These are phyloP conservation scores for Mylabris phalerata DNA, from an alignment of 1,140 invertebrate genomes.

Conservation along the genomic window DNA sequence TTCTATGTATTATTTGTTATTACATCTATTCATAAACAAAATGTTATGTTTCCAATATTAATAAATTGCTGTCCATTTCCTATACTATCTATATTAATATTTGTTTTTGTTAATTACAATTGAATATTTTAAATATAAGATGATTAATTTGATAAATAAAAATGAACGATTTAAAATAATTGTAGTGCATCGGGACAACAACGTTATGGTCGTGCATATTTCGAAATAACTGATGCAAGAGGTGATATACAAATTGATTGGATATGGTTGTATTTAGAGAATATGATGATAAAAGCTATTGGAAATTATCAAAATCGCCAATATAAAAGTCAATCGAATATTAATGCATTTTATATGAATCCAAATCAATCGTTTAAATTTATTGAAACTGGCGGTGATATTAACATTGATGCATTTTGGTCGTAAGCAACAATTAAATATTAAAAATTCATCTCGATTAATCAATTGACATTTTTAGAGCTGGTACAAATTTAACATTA, in stretches of 20 bases:
- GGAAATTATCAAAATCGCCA: slow-evolving; percentile 34
- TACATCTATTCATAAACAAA: too few relatives aligned
- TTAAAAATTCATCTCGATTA: not conserved
- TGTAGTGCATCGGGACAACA: slow-evolving; percentile 13
- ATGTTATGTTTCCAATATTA: too few relatives aligned
- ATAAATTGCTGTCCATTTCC: too few relatives aligned
- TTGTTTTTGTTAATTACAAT: too few relatives aligned
- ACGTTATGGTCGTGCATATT: slow-evolving; percentile 17
- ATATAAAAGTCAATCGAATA: slow-evolving; percentile 29
- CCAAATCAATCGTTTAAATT: slow-evolving; percentile 44
- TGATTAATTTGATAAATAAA: too few relatives aligned
- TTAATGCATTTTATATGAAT: slow-evolving; percentile 45
- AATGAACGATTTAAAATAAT: not conserved
- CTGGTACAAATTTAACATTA: slow-evolving; percentile 51
- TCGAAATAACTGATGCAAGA: slow-evolving; percentile 21
- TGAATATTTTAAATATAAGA: too few relatives aligned
- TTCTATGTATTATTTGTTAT: too few relatives aligned
- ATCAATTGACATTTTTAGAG: slow-evolving; percentile 30
- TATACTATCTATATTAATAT: too few relatives aligned
- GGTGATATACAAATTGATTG: slow-evolving; percentile 32
- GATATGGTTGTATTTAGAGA: slow-evolving; percentile 40
- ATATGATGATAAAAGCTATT: slow-evolving; percentile 43
- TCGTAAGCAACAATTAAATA: slow-evolving; percentile 30
- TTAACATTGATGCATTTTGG: slow-evolving; percentile 49
- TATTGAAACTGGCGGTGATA: slow-evolving; percentile 47